Conservation (phyloP, 2,797 vertebrate genomes). For the Hybognathus amarus region DNA sequence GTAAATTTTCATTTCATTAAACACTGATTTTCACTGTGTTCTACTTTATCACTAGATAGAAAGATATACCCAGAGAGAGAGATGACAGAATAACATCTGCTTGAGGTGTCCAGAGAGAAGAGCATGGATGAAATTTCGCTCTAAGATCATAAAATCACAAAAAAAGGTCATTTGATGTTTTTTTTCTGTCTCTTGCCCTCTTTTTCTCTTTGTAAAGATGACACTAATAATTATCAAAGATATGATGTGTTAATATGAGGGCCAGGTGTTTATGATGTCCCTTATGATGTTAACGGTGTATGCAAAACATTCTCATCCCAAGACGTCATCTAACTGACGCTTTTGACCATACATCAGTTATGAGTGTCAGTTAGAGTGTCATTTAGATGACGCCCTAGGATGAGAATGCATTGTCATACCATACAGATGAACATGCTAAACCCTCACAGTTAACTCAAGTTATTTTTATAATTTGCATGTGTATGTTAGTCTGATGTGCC, state of each 20-base stretch:
- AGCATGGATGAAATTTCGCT: conserved; percentile 82
- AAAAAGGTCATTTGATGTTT: conserved; percentile 85
- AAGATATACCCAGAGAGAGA: conserved; percentile 54
- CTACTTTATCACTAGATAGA: conserved; percentile 43
- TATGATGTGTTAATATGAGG: conserved; percentile 63
- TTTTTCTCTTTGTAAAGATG: conserved; percentile 79
- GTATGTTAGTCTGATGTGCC: conserved; percentile 36
- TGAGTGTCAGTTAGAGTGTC: too few species aligned
- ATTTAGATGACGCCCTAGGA: too few species aligned
- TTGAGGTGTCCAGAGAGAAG: conserved; percentile 70
- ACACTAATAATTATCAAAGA: conserved; percentile 84
- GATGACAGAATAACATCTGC: conserved; percentile 71
- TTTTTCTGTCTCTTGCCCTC: conserved; percentile 73
- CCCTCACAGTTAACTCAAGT: neutral
- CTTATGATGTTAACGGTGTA: neutral
- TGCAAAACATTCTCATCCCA: too few species aligned
- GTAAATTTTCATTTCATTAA: conserved; percentile 3
- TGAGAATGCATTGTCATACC: neutral
- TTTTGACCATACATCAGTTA: too few species aligned
- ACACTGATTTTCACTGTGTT: conserved; percentile 30
- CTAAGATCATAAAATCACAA: conserved; percentile 85
- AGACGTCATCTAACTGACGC: too few species aligned
- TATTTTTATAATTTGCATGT: neutral
- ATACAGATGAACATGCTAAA: neutral
- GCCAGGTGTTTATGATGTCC: neutral